phyloP scores from a whole-genome alignment of 2,888 invertebrate genomes.

The Calameuta pallipes region DNA sequence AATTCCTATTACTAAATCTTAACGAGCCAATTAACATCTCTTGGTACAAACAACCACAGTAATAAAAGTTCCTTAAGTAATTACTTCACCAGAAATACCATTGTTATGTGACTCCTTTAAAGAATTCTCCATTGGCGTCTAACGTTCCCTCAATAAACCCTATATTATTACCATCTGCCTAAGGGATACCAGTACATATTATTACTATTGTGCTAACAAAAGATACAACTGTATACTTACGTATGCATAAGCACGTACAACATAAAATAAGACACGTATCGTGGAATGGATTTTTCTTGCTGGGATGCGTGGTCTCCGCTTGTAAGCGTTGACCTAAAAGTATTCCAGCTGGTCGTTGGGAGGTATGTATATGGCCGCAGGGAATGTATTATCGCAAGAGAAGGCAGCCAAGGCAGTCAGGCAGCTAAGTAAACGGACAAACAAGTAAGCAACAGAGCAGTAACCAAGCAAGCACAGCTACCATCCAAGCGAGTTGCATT shows the following conservation, averaged over 20 bases:
- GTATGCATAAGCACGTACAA: background rate
- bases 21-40: background rate
- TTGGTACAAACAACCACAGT: background rate
- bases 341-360: constrained; percentile 26
- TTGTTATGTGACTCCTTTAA: background rate
- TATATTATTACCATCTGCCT: background rate
- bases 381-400: constrained; percentile 15
- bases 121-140: background rate
- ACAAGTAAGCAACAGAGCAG: constrained; percentile 9
- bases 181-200: background rate
- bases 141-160: background rate
- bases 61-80: background rate
- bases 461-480: background rate
- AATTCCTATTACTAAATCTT: background rate
- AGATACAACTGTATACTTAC: background rate
- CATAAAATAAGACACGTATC: background rate
- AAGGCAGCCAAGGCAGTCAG: constrained; percentile 13
- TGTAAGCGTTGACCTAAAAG: constrained; percentile 34
- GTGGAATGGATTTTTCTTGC: constrained; percentile 29
- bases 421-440: constrained; percentile 19
- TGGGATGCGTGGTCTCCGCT: constrained; percentile 25
- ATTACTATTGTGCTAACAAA: background rate
- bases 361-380: constrained; percentile 9
- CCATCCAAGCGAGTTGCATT: background rate
- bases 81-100: background rate